phyloP scores from a whole-genome alignment of 2,797 vertebrate species.

The Catharus ustulatus region DNA sequence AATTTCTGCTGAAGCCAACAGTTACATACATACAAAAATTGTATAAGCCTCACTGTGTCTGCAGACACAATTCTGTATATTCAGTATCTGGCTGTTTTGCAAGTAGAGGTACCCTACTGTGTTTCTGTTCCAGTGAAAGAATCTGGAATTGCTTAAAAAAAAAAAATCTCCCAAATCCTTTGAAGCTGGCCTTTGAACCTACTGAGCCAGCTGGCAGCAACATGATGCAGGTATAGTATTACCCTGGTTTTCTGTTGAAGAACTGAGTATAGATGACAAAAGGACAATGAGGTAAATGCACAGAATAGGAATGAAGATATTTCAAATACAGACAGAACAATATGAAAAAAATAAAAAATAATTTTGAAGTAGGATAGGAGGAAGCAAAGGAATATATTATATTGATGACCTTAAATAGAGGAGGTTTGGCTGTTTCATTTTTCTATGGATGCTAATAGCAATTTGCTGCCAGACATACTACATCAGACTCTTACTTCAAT shows the following conservation, averaged over 20 bases:
- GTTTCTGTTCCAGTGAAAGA: not conserved
- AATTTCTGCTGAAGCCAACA: conserved; percentile 15
- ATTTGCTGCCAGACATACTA: not conserved
- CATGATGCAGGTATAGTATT: not conserved
- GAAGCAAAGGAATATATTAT: not conserved
- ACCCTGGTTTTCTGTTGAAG: not conserved
- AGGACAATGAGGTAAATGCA: not conserved
- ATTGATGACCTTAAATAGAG: not conserved
- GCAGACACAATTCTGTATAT: not conserved
- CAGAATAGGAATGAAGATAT: not conserved
- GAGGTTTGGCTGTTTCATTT: not conserved
- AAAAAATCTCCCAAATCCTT: not conserved
- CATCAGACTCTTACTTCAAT: not conserved
- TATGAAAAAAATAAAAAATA: not conserved
- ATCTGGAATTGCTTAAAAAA: not conserved
- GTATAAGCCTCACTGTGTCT: not conserved
- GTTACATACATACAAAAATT: not conserved
- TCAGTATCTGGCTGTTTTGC: not conserved
- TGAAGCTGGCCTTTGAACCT: conserved; percentile 24
- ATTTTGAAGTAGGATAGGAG: not conserved
- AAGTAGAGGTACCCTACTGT: not conserved
- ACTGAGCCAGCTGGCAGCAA: not conserved
- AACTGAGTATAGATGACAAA: not conserved
- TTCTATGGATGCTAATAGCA: not conserved
- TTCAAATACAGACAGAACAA: not conserved